Conservation (phyloP, 2,113 vertebrate species). For the Arenaria interpres region DNA sequence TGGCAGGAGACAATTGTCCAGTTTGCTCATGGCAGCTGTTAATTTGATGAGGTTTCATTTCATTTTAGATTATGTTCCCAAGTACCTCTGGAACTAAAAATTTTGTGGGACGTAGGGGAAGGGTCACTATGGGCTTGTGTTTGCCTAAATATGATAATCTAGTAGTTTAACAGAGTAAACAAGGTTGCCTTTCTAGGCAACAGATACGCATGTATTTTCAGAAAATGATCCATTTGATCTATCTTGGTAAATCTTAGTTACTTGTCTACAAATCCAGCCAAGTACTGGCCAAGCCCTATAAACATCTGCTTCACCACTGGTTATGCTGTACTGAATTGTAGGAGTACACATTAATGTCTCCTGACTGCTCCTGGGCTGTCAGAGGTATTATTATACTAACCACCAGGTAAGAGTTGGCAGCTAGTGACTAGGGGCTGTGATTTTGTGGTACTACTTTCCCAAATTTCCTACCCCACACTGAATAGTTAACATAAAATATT, state of each 20-base stretch:
- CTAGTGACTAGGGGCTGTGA: not conserved
- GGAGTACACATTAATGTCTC: not conserved
- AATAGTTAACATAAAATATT: not conserved
- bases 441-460: not conserved
- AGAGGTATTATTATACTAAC: not conserved
- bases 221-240: not conserved
- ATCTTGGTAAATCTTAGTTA: not conserved
- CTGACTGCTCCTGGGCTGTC: not conserved
- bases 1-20: not conserved
- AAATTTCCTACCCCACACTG: not conserved
- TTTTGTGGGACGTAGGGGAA: not conserved
- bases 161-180: not conserved
- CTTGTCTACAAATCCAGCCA: not conserved
- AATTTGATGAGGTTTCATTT: not conserved
- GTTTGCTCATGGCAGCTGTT: not conserved
- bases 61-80: not conserved
- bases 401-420: not conserved
- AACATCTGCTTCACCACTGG: not conserved
- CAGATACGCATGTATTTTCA: not conserved
- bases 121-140: not conserved
- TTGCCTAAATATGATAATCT: not conserved
- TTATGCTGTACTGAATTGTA: not conserved
- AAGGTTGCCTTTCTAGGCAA: not conserved
- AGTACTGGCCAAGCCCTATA: not conserved
- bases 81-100: not conserved